Evolutionary conservation across 1,140 invertebrate species (phyloP).

Genomic region (Dryas iulia): DNA sequence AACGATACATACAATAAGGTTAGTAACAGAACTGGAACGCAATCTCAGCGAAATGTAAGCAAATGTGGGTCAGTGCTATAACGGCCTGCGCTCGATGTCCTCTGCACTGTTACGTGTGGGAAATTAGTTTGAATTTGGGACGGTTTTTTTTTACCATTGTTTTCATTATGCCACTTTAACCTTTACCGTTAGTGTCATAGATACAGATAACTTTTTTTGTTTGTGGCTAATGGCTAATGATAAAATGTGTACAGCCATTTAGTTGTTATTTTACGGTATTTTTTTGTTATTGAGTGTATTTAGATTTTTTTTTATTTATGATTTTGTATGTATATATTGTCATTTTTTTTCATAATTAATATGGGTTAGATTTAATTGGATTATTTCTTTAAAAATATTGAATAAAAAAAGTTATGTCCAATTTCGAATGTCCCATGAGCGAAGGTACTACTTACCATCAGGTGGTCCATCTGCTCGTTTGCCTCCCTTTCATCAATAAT

Average conservation of each 20-base stretch:
- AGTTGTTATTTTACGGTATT: neutral
- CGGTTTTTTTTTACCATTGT: constrained; percentile 67
- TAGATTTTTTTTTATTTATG: neutral
- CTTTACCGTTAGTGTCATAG: constrained; percentile 54
- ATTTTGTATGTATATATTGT: too few species aligned
- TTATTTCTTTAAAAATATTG: too few species aligned
- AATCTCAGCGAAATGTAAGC: constrained; percentile 61
- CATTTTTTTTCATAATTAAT: too few species aligned
- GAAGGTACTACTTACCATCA: too few species aligned
- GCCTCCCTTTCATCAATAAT: too few species aligned
- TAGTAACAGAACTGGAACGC: constrained; percentile 53
- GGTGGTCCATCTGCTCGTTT: too few species aligned
- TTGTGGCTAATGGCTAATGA: neutral
- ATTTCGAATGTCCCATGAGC: too few species aligned
- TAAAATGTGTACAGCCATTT: neutral
- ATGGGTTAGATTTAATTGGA: too few species aligned
- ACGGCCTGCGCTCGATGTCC: constrained; percentile 74
- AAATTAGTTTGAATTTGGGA: constrained; percentile 79
- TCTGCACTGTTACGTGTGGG: constrained; percentile 79
- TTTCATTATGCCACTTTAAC: constrained; percentile 57
- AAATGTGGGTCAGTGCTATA: constrained; percentile 76
- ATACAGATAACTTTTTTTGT: constrained; percentile 7
- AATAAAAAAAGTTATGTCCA: too few species aligned
- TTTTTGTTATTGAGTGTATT: neutral
- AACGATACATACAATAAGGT: constrained; percentile 54